Conservation (phyloP, 2,888 invertebrate genomes). For the Hyppa rectilinea region DNA sequence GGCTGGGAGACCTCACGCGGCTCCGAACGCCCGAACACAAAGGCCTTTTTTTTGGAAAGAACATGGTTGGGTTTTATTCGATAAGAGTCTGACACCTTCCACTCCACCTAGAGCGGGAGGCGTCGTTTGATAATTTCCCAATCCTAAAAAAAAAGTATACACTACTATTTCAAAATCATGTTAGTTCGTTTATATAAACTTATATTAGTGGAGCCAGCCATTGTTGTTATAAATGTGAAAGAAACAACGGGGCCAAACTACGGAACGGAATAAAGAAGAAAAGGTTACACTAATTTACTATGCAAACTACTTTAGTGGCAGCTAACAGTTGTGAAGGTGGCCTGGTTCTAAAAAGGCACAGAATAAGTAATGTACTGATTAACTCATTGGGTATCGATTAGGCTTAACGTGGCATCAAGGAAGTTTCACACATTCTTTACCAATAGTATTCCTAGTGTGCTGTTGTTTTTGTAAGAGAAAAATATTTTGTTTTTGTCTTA, state of each 20-base stretch:
- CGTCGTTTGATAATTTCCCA: too few species aligned
- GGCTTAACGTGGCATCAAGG: neutral
- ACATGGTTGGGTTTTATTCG: too few species aligned
- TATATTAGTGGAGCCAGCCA: too few species aligned
- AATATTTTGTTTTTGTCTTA: neutral
- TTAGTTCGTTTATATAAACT: neutral
- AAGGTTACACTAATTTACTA: neutral
- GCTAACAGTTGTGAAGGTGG: neutral
- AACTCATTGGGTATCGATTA: neutral
- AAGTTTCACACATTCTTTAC: neutral
- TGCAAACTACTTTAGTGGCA: neutral
- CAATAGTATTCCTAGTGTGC: neutral
- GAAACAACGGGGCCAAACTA: neutral
- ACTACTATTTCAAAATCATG: neutral
- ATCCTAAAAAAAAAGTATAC: too few species aligned
- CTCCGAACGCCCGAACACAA: too few species aligned
- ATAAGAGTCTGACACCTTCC: too few species aligned
- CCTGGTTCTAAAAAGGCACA: neutral
- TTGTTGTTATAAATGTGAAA: too few species aligned
- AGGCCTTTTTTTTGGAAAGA: too few species aligned
- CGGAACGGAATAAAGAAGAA: neutral
- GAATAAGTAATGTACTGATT: slow-evolving; percentile 1
- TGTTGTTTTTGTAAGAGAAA: neutral
- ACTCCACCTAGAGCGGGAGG: too few species aligned
- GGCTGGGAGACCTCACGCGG: too few species aligned